phyloP scores from a whole-genome alignment of 1,140 invertebrate species.

The Caenorhabditis inopinata region DNA sequence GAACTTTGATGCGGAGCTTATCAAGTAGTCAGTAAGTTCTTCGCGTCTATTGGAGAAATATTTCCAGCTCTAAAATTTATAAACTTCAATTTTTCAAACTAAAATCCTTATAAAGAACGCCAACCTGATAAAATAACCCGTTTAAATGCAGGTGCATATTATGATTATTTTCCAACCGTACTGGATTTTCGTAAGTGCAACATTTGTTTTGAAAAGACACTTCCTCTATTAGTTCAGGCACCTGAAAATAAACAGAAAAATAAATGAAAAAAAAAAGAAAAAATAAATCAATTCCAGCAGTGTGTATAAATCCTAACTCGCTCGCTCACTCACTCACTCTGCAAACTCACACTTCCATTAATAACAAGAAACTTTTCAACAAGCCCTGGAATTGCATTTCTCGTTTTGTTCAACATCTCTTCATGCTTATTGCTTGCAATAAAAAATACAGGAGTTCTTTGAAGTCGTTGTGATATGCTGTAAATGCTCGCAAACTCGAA shows the following conservation, averaged over 20 bases:
- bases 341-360: constrained; percentile 5
- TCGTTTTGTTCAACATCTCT: background rate
- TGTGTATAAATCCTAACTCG: background rate
- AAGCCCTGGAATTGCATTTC: background rate
- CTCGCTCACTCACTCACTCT: too few relatives aligned
- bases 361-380: background rate
- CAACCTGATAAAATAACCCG: background rate
- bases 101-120: background rate
- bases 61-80: constrained; percentile 6
- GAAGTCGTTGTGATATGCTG: background rate
- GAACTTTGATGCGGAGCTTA: background rate
- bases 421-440: background rate
- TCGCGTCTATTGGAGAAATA: background rate
- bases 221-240: background rate
- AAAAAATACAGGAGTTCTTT: background rate
- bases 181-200: background rate
- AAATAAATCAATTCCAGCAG: too few relatives aligned
- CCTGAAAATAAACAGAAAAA: too few relatives aligned
- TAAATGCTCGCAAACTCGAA: background rate
- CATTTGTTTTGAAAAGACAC: background rate
- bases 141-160: background rate
- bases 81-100: too few relatives aligned
- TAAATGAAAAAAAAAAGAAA: background rate
- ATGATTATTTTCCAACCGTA: background rate
- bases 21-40: background rate